Percentiles rank a stretch among this genome's conserved stretches.
phyloP scores from a whole-genome alignment of 2,888 invertebrate genomes.

The Euclidia mi region DNA sequence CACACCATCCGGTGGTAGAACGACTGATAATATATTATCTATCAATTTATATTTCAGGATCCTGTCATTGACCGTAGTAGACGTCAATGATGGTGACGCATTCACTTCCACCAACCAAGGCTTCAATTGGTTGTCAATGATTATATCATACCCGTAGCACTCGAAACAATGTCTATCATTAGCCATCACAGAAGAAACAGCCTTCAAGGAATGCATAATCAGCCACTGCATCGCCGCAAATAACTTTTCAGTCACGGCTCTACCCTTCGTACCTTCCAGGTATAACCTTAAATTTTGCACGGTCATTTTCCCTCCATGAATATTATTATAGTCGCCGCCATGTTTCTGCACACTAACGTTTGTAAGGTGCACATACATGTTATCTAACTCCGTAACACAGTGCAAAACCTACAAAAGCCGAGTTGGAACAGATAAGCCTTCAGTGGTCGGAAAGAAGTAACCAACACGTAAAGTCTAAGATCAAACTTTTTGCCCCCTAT shows the following conservation, averaged over 20 bases:
- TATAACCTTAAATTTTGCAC: conserved; percentile 96
- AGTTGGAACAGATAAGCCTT: conserved; percentile 97
- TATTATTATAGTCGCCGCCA: conserved; percentile 96
- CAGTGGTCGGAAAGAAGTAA: conserved; percentile 97
- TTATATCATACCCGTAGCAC: conserved; percentile 98
- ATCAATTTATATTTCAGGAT: conserved; percentile 97
- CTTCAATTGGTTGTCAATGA: conserved; percentile 97
- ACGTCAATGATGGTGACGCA: conserved; percentile 97
- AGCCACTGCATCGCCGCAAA: conserved; percentile 96
- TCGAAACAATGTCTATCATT: conserved; percentile 97
- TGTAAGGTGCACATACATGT: conserved; percentile 98
- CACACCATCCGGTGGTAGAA: conserved; percentile 95
- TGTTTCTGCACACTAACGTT: conserved; percentile 99
- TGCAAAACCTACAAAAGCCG: conserved; percentile 98
- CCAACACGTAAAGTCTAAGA: conserved; percentile 96
- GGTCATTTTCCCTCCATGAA: conserved; percentile 98
- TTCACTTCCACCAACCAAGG: conserved; percentile 98
- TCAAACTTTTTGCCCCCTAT: conserved; percentile 99
- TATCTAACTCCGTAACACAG: conserved; percentile 96
- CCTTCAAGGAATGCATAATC: conserved; percentile 97
- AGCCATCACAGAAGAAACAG: conserved; percentile 97
- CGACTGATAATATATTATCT: conserved; percentile 96
- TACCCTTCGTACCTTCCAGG: conserved; percentile 96
- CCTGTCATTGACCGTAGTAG: conserved; percentile 97
- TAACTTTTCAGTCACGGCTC: conserved; percentile 95